Percentiles rank a stretch among this genome's conserved stretches.
These are phyloP conservation scores for Cantharis nigra DNA, from an alignment of 2,888 invertebrate species.

Conservation along the genomic window DNA sequence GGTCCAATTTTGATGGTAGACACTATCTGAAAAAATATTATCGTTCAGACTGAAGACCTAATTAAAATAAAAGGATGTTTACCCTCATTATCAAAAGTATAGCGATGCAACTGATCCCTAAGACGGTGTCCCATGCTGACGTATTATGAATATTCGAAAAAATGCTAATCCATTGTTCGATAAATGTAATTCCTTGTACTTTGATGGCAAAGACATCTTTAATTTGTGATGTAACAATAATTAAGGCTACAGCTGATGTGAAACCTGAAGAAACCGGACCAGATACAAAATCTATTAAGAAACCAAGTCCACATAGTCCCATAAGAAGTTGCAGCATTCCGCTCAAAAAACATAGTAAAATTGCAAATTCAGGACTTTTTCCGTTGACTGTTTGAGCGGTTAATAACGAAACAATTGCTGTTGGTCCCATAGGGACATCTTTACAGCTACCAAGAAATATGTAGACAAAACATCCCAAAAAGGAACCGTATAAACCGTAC, in stretches of 20 bases:
- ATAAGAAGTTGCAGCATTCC: slow-evolving; percentile 78
- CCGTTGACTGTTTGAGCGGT: slow-evolving; percentile 78
- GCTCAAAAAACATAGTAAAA: slow-evolving; percentile 74
- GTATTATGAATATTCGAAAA: slow-evolving; percentile 69
- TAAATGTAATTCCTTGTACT: slow-evolving; percentile 75
- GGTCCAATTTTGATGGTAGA: slow-evolving; percentile 68
- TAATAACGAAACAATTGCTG: slow-evolving; percentile 87
- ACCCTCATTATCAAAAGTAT: slow-evolving; percentile 79
- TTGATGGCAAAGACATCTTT: slow-evolving; percentile 79
- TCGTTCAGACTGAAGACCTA: background rate
- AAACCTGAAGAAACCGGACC: slow-evolving; percentile 89
- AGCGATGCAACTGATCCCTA: slow-evolving; percentile 76
- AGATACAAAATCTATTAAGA: slow-evolving; percentile 87
- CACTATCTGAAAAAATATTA: slow-evolving; percentile 60
- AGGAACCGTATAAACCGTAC: slow-evolving; percentile 94
- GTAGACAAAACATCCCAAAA: slow-evolving; percentile 89
- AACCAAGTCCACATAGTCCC: slow-evolving; percentile 83
- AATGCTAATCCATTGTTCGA: slow-evolving; percentile 78
- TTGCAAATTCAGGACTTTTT: slow-evolving; percentile 68
- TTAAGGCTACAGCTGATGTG: slow-evolving; percentile 87
- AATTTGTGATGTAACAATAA: slow-evolving; percentile 87
- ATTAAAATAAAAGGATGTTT: slow-evolving; percentile 43
- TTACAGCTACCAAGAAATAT: slow-evolving; percentile 89
- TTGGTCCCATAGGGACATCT: slow-evolving; percentile 91
- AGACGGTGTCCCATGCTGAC: slow-evolving; percentile 72